Percentiles rank a stretch among this genome's conserved stretches.
Conservation (phyloP, 2,888 invertebrate genomes). For the Acanthosepion lycidas region DNA sequence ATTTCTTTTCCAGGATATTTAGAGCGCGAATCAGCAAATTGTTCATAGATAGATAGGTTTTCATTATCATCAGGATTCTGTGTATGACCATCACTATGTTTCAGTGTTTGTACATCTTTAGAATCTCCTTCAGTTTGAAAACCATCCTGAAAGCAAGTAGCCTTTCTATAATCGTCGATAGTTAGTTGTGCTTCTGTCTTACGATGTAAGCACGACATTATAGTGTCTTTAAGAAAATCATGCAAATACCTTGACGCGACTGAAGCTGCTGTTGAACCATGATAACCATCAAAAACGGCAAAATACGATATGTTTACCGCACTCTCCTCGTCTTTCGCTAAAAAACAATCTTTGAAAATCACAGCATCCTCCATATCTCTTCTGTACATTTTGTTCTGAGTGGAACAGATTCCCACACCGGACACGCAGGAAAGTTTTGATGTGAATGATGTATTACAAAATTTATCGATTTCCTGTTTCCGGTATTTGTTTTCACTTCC, state of each 20-base stretch:
- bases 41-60: not conserved
- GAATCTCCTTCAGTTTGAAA: not conserved
- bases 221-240: constrained; percentile 57
- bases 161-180: not conserved
- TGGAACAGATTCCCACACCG: constrained; percentile 43
- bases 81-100: not conserved
- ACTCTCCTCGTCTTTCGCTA: constrained; percentile 64
- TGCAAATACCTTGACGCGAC: constrained; percentile 70
- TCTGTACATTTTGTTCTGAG: constrained; percentile 63
- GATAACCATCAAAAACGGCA: constrained; percentile 72
- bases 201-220: not conserved
- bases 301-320: constrained; percentile 66
- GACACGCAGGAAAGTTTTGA: not conserved
- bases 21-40: constrained; percentile 55
- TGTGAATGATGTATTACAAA: not conserved
- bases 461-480: not conserved
- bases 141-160: not conserved
- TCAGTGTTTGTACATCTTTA: not conserved
- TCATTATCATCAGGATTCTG: not conserved
- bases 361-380: constrained; percentile 71
- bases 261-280: constrained; percentile 71
- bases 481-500: not conserved
- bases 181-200: too few relatives aligned
- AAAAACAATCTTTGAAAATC: constrained; percentile 70
- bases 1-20: constrained; percentile 54